A percentile compares a stretch with the other conserved stretches of the same genome.
These are phyloP conservation scores for Scomber colias DNA, from an alignment of 2,113 vertebrate genomes.

Conservation along the genomic window DNA sequence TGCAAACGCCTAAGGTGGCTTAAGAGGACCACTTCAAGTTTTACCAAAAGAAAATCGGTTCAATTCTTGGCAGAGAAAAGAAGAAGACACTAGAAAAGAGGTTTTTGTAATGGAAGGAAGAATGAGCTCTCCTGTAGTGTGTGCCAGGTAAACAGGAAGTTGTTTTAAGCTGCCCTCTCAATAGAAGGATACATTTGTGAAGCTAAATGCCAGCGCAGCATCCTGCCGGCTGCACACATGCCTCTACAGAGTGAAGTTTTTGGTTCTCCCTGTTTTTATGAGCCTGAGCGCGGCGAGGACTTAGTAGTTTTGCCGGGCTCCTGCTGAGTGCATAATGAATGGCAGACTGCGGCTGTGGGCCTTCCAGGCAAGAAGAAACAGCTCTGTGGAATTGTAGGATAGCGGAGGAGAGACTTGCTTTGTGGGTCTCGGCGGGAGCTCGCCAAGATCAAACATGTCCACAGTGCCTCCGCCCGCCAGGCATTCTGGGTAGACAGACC, in stretches of 20 bases:
- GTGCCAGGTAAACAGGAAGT: conserved; percentile 60
- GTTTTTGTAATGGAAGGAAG: neutral
- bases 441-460: conserved; percentile 70
- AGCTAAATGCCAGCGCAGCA: conserved; percentile 55
- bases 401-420: conserved; percentile 62
- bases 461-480: conserved; percentile 47
- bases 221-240: conserved; percentile 43
- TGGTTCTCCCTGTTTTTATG: conserved; percentile 38
- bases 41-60: conserved; percentile 1
- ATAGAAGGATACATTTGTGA: conserved; percentile 11
- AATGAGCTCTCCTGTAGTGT: neutral
- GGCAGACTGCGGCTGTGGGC: conserved; percentile 65
- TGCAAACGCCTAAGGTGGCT: conserved; percentile 13
- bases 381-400: conserved; percentile 71
- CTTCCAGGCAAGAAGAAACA: conserved; percentile 54
- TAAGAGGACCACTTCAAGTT: conserved; percentile 31
- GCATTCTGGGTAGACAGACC: conserved; percentile 73
- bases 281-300: conserved; percentile 53
- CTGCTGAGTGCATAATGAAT: conserved; percentile 72
- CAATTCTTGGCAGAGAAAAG: neutral
- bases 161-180: neutral
- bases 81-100: neutral
- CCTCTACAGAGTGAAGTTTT: conserved; percentile 21
- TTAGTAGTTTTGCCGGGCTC: conserved; percentile 49
- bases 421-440: conserved; percentile 65